Percentiles rank a stretch among this genome's conserved stretches.
Evolutionary conservation across 2,888 invertebrate species (phyloP).

Genomic region (Pheosia gnoma): DNA sequence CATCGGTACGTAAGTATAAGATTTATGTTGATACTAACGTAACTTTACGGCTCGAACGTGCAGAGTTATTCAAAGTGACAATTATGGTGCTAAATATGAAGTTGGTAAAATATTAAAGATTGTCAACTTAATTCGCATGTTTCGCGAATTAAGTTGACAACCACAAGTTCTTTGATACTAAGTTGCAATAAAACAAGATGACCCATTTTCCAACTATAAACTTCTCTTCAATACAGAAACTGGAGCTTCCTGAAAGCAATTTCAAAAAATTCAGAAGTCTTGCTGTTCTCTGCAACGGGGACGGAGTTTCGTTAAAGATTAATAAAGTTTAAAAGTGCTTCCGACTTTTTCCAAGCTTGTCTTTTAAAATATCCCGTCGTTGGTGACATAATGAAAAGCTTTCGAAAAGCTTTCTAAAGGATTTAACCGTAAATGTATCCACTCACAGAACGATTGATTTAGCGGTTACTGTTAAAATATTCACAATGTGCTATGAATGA

Average conservation of each 20-base stretch:
- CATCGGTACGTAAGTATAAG: no score
- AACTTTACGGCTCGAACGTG: no score
- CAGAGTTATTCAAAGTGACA: no score
- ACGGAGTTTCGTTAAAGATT: constrained; percentile 55
- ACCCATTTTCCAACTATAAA: constrained; percentile 37
- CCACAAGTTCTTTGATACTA: constrained; percentile 6
- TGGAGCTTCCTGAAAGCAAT: constrained; percentile 49
- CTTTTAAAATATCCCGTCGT: constrained; percentile 21
- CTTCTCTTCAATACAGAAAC: constrained; percentile 48
- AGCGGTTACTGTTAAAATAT: no score
- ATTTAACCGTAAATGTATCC: not conserved
- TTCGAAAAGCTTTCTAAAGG: constrained; percentile 4
- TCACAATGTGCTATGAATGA: no score
- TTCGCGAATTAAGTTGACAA: no score
- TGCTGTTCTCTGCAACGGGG: constrained; percentile 42
- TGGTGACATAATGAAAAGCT: constrained; percentile 14
- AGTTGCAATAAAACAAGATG: constrained; percentile 42
- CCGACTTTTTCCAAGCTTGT: constrained; percentile 39
- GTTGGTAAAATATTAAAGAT: no score
- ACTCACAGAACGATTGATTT: no score
- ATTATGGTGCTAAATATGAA: no score
- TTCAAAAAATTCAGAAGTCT: constrained; percentile 47
- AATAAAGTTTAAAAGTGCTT: constrained; percentile 59
- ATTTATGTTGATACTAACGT: no score
- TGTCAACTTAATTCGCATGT: no score